Percentiles rank a stretch among this genome's conserved stretches.
phyloP scores from a whole-genome alignment of 2,797 vertebrate species.

The Karalla daura region DNA sequence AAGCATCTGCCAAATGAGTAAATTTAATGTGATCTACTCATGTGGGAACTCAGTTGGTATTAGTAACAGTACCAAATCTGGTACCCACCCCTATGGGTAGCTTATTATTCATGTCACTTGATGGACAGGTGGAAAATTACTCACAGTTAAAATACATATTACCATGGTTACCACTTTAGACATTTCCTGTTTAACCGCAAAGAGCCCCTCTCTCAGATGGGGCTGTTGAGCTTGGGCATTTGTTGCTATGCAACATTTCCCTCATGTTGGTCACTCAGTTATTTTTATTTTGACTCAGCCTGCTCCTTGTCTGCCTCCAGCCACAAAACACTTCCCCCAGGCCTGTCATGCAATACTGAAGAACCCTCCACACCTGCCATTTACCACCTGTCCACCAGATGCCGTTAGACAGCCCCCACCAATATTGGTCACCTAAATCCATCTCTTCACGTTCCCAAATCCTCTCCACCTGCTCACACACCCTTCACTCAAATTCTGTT shows the following conservation, averaged over 20 bases:
- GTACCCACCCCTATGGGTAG: neutral
- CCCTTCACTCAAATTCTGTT: too few species aligned
- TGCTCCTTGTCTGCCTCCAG: neutral
- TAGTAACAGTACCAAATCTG: too few species aligned
- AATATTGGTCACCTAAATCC: neutral
- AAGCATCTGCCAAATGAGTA: too few species aligned
- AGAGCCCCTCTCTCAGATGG: neutral
- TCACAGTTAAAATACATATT: neutral
- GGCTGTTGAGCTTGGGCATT: neutral
- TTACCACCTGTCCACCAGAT: neutral
- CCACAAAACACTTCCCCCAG: neutral
- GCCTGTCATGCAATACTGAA: neutral
- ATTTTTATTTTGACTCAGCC: neutral
- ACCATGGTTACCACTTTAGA: neutral
- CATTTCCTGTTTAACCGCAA: neutral
- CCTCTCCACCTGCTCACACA: too few species aligned
- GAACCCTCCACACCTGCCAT: neutral
- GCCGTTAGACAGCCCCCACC: neutral
- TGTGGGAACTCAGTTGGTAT: too few species aligned
- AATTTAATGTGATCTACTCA: too few species aligned
- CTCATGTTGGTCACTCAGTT: neutral
- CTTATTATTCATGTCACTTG: neutral
- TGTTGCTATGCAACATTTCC: neutral
- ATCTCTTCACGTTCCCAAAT: too few species aligned
- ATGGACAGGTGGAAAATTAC: neutral